Evolutionary conservation across 2,797 vertebrate species (phyloP).

Genomic region (Chloroceryle amazona): DNA sequence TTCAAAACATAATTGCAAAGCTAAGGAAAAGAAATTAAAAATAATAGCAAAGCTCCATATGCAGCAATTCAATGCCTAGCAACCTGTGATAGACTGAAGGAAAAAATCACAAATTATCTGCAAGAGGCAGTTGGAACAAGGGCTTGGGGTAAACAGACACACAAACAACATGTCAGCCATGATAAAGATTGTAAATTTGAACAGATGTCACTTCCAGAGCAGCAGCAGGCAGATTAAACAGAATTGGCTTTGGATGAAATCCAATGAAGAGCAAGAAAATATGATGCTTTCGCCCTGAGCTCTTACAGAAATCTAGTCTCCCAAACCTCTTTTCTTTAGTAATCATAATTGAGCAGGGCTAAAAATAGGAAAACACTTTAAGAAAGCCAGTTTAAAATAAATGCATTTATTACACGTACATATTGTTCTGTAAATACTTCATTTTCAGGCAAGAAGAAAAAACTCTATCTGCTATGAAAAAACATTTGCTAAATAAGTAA

Average conservation of each 20-base stretch:
- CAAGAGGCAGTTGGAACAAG: constrained; percentile 74
- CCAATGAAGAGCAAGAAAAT: constrained; percentile 75
- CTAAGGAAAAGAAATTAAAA: constrained; percentile 57
- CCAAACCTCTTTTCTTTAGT: constrained; percentile 50
- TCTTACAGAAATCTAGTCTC: constrained; percentile 40
- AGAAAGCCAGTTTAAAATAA: constrained; percentile 26
- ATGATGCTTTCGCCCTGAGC: constrained; percentile 1
- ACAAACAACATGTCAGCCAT: constrained; percentile 80
- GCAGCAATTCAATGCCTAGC: constrained; percentile 62
- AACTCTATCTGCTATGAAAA: neutral
- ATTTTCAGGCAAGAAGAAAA: neutral
- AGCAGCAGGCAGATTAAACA: constrained; percentile 82
- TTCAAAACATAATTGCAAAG: constrained; percentile 52
- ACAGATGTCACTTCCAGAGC: constrained; percentile 83
- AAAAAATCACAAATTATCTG: constrained; percentile 79
- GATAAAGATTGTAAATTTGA: constrained; percentile 84
- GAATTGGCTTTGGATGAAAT: constrained; percentile 78
- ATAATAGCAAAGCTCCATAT: constrained; percentile 51
- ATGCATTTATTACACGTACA: neutral
- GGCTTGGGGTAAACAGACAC: constrained; percentile 80
- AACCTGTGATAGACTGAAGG: constrained; percentile 65
- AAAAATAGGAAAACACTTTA: neutral
- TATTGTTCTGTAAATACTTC: neutral
- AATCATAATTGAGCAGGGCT: neutral
- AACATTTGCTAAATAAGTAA: neutral